Conservation (phyloP, 2,888 invertebrate genomes). For the Nemoura dubitans region DNA sequence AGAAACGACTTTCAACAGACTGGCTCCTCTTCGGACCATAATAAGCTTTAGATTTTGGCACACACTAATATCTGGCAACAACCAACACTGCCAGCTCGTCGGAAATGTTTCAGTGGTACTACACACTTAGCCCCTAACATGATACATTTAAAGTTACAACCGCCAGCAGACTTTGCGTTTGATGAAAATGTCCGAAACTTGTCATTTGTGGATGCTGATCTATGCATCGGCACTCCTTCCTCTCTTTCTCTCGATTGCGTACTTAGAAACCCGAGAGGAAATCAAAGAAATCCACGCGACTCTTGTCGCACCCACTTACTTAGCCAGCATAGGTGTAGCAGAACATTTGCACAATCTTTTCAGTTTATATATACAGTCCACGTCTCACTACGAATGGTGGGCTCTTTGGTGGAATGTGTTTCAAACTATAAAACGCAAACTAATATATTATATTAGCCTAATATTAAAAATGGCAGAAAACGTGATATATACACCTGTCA, state of each 20-base stretch:
- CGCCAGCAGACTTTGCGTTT: not conserved
- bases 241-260: not conserved
- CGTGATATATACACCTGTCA: conserved; percentile 47
- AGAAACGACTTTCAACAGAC: not conserved
- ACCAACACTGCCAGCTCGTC: not conserved
- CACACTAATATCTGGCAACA: not conserved
- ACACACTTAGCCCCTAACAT: not conserved
- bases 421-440: conserved; percentile 8
- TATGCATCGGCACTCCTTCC: not conserved
- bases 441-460: conserved; percentile 8
- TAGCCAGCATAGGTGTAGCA: conserved; percentile 30
- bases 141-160: not conserved
- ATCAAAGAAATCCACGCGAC: not conserved
- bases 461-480: conserved; percentile 37
- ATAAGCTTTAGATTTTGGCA: conserved; percentile 27
- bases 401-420: conserved; percentile 36
- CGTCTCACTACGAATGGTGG: conserved; percentile 26
- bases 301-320: conserved; percentile 16
- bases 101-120: not conserved
- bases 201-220: not conserved
- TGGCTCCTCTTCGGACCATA: conserved; percentile 8
- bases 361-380: conserved; percentile 30
- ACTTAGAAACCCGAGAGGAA: not conserved
- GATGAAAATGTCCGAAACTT: not conserved
- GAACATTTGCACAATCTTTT: conserved; percentile 44